Base-by-base conservation (phyloP, 2,888 invertebrate genomes). In the Apotomis capreana region DNA sequence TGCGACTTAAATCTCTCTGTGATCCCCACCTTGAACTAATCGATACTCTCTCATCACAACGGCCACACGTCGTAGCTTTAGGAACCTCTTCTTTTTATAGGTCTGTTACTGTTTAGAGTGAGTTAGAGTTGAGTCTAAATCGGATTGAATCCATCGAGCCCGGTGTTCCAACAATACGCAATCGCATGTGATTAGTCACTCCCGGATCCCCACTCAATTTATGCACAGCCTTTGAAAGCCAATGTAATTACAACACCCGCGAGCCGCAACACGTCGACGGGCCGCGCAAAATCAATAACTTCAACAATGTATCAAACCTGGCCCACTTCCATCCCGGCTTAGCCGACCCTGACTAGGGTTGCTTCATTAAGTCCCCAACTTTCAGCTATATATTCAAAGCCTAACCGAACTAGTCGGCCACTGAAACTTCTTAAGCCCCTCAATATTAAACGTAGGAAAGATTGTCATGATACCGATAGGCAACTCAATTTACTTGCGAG, bases 241-340 rank as follows among this genome's bases (percentile, higher is more conserved):
- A 59, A 13, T 46, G 64, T 68, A 62, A 73, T 57, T 64, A 49
- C 67, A 70, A 59, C 72, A 74, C 68, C 68, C 63, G 51, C 60
- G 59, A 26, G 65, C 61, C 71, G 70, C 63, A 69, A 40, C 69
- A 74, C 59, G 15, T 40, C 63, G 68, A 68, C 70, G 67, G 55
- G 12, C 75, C 67, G 55, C 69, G 71, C 67, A 74, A 78, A 80
- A 84, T 83, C 85, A 79, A 85, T 85, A 82, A 76, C 76, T 80
- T 77, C 68, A 78, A 80, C 77, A 78, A 74, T 69, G 77, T 74
- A 69, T 61, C 60, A 73, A 64, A 70, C 68, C 76, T 78, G 82
- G 79, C 83, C 82, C 76, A 81, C 70, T 80, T 81, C 75, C 75
- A 62, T 70, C 74, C 67, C 67, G 75, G 75, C 76, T 77, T 75